Evolutionary conservation across 2,888 invertebrate genomes (phyloP).

Genomic region (Fragum fragum): DNA sequence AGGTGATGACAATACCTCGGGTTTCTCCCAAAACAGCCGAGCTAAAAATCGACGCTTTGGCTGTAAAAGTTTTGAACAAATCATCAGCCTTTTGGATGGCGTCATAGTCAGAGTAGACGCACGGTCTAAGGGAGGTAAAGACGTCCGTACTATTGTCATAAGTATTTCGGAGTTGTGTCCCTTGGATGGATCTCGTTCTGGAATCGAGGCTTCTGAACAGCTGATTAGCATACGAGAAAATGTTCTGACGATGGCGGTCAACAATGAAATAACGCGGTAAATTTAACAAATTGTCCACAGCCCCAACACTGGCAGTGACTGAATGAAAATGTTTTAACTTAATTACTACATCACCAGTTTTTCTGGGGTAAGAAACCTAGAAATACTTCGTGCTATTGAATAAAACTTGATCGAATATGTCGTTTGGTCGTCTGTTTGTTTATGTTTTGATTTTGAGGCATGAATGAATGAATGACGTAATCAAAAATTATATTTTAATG

Average conservation of each 20-base stretch:
- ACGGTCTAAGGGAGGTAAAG: no score
- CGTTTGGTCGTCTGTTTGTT: slow-evolving; percentile 59
- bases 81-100: no score
- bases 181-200: slow-evolving; percentile 25
- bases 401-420: slow-evolving; percentile 26
- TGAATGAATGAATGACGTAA: slow-evolving; percentile 60
- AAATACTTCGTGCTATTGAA: not conserved
- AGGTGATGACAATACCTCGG: no score
- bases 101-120: no score
- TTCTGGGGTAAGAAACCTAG: slow-evolving; percentile 8
- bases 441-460: slow-evolving; percentile 59
- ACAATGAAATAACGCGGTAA: slow-evolving; percentile 40
- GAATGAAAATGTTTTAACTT: not conserved
- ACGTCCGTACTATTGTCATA: not conserved
- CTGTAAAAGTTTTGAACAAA: no score
- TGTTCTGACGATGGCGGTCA: slow-evolving; percentile 60
- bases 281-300: slow-evolving; percentile 28
- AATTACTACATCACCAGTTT: not conserved
- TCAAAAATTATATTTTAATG: slow-evolving; percentile 36
- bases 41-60: no score
- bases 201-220: slow-evolving; percentile 62
- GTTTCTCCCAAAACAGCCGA: no score
- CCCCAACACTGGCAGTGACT: slow-evolving; percentile 5
- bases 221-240: slow-evolving; percentile 77
- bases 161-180: slow-evolving; percentile 1